Evolutionary conservation across 1,140 invertebrate species (phyloP), one percentile per base, ranked within the genome.

Genomic region (Monochamus saltuarius): DNA sequence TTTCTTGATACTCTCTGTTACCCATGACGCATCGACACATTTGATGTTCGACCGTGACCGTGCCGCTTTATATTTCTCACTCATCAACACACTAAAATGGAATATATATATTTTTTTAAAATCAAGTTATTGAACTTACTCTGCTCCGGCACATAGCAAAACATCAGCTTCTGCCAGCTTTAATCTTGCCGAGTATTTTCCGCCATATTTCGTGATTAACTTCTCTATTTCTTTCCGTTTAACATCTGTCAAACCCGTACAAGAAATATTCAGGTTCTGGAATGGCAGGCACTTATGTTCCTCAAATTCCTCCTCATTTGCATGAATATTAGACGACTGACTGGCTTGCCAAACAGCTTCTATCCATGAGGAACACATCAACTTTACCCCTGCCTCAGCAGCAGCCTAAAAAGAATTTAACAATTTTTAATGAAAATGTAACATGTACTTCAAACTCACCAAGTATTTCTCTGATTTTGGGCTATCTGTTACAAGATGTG

Each of bases 351-450:
- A 96, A 1, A 94, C 85, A 6, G 84, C 83, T 53, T 87, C 73
- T 1, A 96, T 80, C 93, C 94, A 97, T 10, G 85, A 80, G 9
- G 84, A 79, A n/a, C 82, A 80, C 85, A 95, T 90, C 7, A 95
- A 80, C 35, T 87, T 85, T 64, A 91, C 85, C 1, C 83, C 83
- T 56, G 81, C 81, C 66, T 86, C 83, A 10, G 83, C 82, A 39
- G 92, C 92, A 76, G 87, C 86, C 87, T 90, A 74, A 29, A 75
- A 61, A 34, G 29, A 61, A 22, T 40, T 46, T 40, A 45, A 52
- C 4, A 9, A 3, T 11, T 6, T 4, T 42, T 42, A 13, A 8
- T 42, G 6, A 42, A 0, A 42, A 42, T 10, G 6, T 7, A 13
- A 42, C 39, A 11, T 8, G 10, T 42, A 1, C 6, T 6, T 10